Base-by-base conservation (phyloP, 2,113 vertebrate genomes). In the Pygathrix nemaeus region DNA sequence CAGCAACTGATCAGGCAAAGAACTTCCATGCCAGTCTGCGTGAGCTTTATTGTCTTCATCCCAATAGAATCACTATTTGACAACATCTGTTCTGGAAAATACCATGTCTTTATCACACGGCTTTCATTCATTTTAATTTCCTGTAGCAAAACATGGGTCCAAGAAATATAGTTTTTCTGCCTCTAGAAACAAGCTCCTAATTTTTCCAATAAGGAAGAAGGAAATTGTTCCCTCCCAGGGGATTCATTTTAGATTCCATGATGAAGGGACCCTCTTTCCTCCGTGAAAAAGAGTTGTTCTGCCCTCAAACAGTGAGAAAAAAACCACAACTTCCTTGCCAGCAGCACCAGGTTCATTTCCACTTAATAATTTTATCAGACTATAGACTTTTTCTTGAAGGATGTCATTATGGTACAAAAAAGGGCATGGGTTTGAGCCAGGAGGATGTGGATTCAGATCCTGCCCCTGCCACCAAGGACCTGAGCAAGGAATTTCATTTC, bases 101-200 rank as follows among this genome's bases (percentile, higher is more conserved):
- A 32, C 25, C 40, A 43, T 86, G 78, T 94, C 40, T 79, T 94
- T 90, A 78, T 61, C 59, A 72, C 86, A 91, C 23, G 85, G 79
- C 66, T 89, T 93, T 61, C 35, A 86, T 32, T 93, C 4, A 90
- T 88, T 96, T 94, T 94, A 94, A 90, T 97, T 93, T 96, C 95
- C 88, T 88, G 38, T 64, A 84, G 61, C 75, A 93, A 79, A 96
- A 70, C 10, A 1, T 21, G 12, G 68, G 59, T 80, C 55, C 8
- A 52, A 92, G 79, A 87, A 88, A 61, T 66, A 87, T 64, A 97
- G 88, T 11, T 73, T 82, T 78, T 86, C 81, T 86, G 66, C 50
- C 59, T 90, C n/a, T 72, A 68, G 81, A 83, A 94, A 91, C 38
- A 68, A 27, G 86, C 43, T 90, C 48, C 78, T 61, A 38, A 7